Evolutionary conservation across 1,140 invertebrate species (phyloP).

Genomic region (Drosophila auraria): DNA sequence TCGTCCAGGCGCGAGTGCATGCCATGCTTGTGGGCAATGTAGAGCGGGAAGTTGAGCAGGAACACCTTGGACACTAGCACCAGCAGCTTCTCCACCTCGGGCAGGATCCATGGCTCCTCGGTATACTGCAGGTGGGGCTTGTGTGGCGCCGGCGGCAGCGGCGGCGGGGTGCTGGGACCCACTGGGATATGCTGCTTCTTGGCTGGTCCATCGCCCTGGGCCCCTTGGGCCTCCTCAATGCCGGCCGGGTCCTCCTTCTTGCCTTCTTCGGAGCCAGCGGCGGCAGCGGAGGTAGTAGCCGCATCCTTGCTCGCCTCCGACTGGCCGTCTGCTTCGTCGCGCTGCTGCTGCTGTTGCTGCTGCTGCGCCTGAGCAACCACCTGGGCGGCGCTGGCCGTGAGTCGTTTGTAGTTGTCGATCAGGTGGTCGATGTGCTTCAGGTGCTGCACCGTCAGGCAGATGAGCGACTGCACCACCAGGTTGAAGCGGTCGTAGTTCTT

Average conservation of each 20-base stretch:
- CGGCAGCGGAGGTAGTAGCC: not conserved
- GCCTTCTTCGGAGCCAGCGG: constrained; percentile 17
- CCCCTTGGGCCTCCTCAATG: constrained; percentile 46
- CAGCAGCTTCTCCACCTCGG: constrained; percentile 92
- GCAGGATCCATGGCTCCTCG: constrained; percentile 88
- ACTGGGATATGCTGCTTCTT: constrained; percentile 37
- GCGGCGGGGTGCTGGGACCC: constrained; percentile 50
- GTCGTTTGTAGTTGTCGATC: constrained; percentile 81
- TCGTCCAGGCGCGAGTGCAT: constrained; percentile 91
- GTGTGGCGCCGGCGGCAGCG: constrained; percentile 16
- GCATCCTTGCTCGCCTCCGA: constrained; percentile 46
- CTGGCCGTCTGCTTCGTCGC: constrained; percentile 41
- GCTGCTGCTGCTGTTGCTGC: constrained; percentile 44
- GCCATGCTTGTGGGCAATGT: constrained; percentile 95
- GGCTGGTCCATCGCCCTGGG: constrained; percentile 50
- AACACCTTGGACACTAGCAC: constrained; percentile 93
- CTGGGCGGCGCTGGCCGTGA: constrained; percentile 72
- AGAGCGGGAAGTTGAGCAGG: constrained; percentile 95
- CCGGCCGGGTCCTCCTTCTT: constrained; percentile 36
- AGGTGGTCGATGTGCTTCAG: constrained; percentile 90
- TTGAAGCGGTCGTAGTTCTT: constrained; percentile 96
- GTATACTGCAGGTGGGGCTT: constrained; percentile 73
- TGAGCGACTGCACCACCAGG: constrained; percentile 92
- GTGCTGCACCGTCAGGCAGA: constrained; percentile 90
- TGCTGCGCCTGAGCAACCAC: constrained; percentile 66